Conservation (phyloP, 2,888 invertebrate species). For the Agelastica alni region DNA sequence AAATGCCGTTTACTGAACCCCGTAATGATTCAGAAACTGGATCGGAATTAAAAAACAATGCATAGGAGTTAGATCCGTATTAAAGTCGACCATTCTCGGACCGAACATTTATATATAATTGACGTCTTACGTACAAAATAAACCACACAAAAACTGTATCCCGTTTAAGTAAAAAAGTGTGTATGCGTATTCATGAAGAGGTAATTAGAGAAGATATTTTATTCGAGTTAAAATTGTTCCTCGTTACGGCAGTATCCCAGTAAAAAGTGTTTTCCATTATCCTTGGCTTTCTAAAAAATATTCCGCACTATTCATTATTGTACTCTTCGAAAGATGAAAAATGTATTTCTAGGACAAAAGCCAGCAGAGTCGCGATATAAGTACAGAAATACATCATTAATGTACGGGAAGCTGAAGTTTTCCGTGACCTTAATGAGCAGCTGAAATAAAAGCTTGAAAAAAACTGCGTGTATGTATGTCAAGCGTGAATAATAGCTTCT, state of each 20-base stretch:
- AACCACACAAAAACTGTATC: no score
- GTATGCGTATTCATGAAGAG: no score
- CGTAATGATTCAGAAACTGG: no score
- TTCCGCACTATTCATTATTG: conserved; percentile 4
- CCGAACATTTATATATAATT: no score
- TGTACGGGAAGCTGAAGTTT: conserved; percentile 22
- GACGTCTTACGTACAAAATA: no score
- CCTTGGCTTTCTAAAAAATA: background rate
- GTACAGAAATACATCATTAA: conserved; percentile 19
- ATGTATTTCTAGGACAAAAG: conserved; percentile 20
- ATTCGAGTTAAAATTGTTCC: no score
- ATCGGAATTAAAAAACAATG: no score
- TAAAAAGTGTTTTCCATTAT: conserved; percentile 12
- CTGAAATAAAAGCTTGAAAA: conserved; percentile 24
- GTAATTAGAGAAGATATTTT: no score
- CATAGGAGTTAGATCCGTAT: background rate
- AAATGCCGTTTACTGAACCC: background rate
- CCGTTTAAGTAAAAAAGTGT: no score
- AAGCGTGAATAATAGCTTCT: conserved; percentile 30
- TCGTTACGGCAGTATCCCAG: no score
- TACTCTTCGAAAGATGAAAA: conserved; percentile 11
- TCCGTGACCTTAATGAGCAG: conserved; percentile 42
- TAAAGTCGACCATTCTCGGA: no score
- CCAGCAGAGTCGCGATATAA: background rate
- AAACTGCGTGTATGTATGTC: conserved; percentile 31